Percentiles rank a stretch among this genome's conserved stretches.
These are phyloP conservation scores for Sinosuthora webbiana DNA, from an alignment of 2,113 vertebrate genomes.

Conservation along the genomic window DNA sequence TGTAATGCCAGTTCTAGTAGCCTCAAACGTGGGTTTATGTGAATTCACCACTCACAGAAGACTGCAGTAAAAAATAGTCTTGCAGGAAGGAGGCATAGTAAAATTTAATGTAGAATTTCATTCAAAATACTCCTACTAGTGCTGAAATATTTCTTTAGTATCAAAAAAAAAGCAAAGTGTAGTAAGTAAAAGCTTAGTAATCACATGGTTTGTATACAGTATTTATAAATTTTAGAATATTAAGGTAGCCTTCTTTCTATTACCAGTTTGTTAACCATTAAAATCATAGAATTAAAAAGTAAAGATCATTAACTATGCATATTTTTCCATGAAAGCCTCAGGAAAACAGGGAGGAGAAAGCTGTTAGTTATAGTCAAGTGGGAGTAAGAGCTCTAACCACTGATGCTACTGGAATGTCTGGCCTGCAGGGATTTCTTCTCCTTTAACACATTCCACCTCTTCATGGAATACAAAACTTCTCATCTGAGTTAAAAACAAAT, in stretches of 20 bases:
- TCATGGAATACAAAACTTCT: neutral
- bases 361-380: neutral
- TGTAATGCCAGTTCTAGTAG: neutral
- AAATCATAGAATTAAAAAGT: neutral
- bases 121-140: neutral
- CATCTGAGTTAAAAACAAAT: neutral
- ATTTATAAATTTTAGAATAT: neutral
- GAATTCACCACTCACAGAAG: neutral
- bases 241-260: neutral
- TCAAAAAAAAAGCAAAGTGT: neutral
- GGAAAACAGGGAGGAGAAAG: neutral
- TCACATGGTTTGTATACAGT: neutral
- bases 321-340: neutral
- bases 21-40: neutral
- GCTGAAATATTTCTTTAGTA: neutral
- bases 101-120: neutral
- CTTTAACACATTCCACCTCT: neutral
- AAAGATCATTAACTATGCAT: neutral
- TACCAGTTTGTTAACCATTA: neutral
- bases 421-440: constrained; percentile 4
- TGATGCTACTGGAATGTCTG: neutral
- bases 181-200: neutral
- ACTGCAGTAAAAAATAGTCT: neutral
- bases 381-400: constrained; percentile 1
- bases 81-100: neutral